Evolutionary conservation across 1,140 invertebrate genomes (phyloP).

Genomic region (Sminthurides bifidus): DNA sequence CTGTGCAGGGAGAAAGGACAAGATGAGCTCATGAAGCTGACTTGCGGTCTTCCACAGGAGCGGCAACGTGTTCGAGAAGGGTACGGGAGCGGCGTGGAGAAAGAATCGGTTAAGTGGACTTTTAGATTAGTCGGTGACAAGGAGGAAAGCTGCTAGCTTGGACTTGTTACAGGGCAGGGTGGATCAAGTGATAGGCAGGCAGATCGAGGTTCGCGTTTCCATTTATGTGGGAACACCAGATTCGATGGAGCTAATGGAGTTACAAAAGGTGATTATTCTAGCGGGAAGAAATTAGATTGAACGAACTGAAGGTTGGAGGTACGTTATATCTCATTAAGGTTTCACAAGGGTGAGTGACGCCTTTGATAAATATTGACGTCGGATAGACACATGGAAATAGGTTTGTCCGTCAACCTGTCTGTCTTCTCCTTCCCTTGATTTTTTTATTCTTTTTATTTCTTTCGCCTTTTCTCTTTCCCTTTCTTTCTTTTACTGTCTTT

Average conservation of each 20-base stretch:
- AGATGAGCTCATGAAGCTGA: too few species aligned
- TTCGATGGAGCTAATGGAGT: not conserved
- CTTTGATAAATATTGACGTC: constrained; percentile 12
- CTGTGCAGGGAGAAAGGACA: too few species aligned
- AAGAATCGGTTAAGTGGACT: too few species aligned
- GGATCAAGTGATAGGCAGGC: too few species aligned
- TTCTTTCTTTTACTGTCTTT: not conserved
- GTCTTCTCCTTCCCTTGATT: not conserved
- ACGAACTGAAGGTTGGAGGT: constrained; percentile 1
- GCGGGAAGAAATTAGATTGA: constrained; percentile 9
- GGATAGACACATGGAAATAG: constrained; percentile 6
- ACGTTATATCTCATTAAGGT: constrained; percentile 9
- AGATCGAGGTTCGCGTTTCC: too few species aligned
- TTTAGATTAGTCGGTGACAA: too few species aligned
- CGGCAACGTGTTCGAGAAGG: too few species aligned
- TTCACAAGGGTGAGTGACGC: constrained; percentile 7
- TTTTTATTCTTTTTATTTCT: not conserved
- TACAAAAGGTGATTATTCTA: not conserved
- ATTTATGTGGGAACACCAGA: too few species aligned
- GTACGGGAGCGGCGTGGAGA: too few species aligned
- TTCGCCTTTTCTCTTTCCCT: not conserved
- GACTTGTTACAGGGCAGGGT: too few species aligned
- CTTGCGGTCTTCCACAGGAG: too few species aligned
- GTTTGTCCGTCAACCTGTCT: constrained; percentile 5
- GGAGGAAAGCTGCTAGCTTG: too few species aligned